Evolutionary conservation across 2,113 vertebrate species (phyloP).

Genomic region (Sebastes schlegelii): DNA sequence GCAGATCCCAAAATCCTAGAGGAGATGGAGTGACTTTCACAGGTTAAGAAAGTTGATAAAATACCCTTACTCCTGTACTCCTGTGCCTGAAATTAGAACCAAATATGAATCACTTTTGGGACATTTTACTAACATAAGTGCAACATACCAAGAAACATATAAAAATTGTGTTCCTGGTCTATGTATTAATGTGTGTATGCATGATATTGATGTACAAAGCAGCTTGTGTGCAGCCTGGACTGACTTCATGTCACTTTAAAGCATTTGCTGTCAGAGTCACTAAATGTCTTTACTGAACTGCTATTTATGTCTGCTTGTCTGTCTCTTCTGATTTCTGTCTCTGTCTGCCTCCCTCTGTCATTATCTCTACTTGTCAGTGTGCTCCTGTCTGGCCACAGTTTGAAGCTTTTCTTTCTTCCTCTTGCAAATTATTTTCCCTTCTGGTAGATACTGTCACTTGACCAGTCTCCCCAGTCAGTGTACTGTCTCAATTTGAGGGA

Average conservation of each 20-base stretch:
- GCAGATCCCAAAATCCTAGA: too few relatives aligned
- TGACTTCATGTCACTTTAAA: slow-evolving; percentile 37
- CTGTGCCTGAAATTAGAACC: too few relatives aligned
- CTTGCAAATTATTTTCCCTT: not conserved
- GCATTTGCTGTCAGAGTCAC: slow-evolving; percentile 61
- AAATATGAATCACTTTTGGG: too few relatives aligned
- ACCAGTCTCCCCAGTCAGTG: too few relatives aligned
- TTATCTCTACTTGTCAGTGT: not conserved
- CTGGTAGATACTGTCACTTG: too few relatives aligned
- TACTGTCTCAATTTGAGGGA: too few relatives aligned
- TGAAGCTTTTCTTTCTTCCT: not conserved
- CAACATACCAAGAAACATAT: not conserved
- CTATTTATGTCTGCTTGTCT: slow-evolving; percentile 67
- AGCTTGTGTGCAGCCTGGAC: not conserved
- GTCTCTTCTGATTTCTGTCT: slow-evolving; percentile 24
- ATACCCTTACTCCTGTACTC: too few relatives aligned
- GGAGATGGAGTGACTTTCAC: too few relatives aligned
- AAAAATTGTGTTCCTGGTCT: not conserved
- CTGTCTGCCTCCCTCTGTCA: slow-evolving; percentile 22
- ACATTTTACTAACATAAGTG: too few relatives aligned
- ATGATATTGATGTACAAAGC: not conserved
- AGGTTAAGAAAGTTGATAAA: too few relatives aligned
- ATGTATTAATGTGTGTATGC: too few relatives aligned
- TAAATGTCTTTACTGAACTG: slow-evolving; percentile 58
- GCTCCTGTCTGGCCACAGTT: slow-evolving; percentile 1